Evolutionary conservation across 1,140 invertebrate species (phyloP).

Genomic region (Tetragnatha versicolor): DNA sequence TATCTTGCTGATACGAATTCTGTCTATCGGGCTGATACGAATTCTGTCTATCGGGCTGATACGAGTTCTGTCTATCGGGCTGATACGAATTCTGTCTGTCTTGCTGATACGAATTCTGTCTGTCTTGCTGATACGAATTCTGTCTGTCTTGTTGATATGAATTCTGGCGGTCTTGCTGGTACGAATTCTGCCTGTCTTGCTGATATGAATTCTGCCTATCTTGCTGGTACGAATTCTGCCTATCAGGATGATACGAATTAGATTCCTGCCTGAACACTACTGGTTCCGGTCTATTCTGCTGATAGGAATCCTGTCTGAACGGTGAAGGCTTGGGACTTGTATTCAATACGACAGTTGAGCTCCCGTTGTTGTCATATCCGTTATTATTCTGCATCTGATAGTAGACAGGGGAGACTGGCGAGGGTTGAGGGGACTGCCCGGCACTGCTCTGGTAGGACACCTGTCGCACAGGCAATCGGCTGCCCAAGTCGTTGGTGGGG

Average conservation of each 20-base stretch:
- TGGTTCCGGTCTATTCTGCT: neutral
- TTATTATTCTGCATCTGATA: constrained; percentile 32
- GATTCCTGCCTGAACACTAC: neutral
- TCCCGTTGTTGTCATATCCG: constrained; percentile 16
- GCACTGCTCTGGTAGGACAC: constrained; percentile 25
- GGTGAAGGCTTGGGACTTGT: neutral
- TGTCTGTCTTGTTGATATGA: constrained; percentile 3
- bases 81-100: too few relatives aligned
- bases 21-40: constrained; percentile 19
- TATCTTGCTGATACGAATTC: constrained; percentile 9
- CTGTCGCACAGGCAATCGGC: constrained; percentile 12
- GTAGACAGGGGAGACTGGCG: constrained; percentile 26
- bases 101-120: neutral
- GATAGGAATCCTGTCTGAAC: constrained; percentile 5
- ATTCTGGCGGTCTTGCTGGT: too few relatives aligned
- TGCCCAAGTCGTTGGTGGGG: constrained; percentile 4
- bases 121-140: neutral
- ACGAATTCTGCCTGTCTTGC: neutral
- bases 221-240: constrained; percentile 33
- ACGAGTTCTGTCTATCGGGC: too few relatives aligned
- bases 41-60: too few relatives aligned
- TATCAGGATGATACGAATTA: neutral
- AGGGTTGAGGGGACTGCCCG: constrained; percentile 33
- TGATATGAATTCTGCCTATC: too few relatives aligned
- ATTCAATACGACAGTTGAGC: neutral